Evolutionary conservation across 2,797 vertebrate species (phyloP).

Genomic region (Leptoclinus maculatus): DNA sequence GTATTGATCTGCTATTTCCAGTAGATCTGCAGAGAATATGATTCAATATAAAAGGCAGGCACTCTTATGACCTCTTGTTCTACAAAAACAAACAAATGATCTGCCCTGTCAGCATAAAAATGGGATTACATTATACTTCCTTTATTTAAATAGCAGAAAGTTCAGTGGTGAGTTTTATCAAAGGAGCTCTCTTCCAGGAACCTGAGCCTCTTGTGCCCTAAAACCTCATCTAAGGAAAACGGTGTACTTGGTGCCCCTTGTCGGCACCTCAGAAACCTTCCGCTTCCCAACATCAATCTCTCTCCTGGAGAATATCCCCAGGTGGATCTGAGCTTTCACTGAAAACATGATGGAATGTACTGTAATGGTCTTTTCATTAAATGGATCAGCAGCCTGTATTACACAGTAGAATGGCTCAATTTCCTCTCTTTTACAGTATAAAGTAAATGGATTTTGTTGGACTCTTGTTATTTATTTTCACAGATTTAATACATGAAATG

Average conservation of each 20-base stretch:
- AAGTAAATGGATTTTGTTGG: constrained; percentile 18
- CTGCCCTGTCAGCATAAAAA: constrained; percentile 28
- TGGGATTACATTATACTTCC: constrained; percentile 5
- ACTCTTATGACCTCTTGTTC: neutral
- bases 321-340: constrained; percentile 66
- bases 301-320: constrained; percentile 62
- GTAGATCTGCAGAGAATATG: neutral
- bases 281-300: constrained; percentile 66
- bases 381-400: constrained; percentile 35
- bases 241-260: constrained; percentile 53
- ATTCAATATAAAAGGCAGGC: neutral
- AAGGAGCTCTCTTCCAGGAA: constrained; percentile 52
- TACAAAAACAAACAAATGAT: constrained; percentile 15
- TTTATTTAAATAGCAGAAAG: constrained; percentile 33
- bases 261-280: constrained; percentile 70
- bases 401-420: constrained; percentile 8
- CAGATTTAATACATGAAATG: neutral
- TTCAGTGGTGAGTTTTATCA: constrained; percentile 29
- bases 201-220: constrained; percentile 33
- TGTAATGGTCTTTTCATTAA: constrained; percentile 68
- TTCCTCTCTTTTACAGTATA: constrained; percentile 10
- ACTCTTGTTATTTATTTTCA: neutral
- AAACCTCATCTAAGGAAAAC: constrained; percentile 61
- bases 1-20: constrained; percentile 31
- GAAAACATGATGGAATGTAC: constrained; percentile 58